Evolutionary conservation across 2,797 vertebrate species (phyloP), one percentile per base, ranked within the genome.

Genomic region (Melanotaenia trifasciata): DNA sequence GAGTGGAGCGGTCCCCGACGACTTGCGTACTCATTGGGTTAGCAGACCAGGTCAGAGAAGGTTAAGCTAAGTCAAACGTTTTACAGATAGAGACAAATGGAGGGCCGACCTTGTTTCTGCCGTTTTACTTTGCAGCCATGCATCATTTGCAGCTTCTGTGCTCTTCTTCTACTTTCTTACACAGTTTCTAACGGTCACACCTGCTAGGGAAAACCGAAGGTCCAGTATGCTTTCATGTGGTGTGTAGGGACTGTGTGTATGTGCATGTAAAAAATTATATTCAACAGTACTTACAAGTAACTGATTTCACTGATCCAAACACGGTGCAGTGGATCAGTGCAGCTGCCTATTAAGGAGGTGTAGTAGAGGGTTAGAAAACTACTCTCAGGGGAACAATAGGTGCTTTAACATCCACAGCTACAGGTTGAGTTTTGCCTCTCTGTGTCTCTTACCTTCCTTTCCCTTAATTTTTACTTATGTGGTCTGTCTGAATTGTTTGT

Each of bases 71-170:
- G 72, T 78, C 76, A 83, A 90, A 76, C 26, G 16, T 85, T 73
- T 60, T 78, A 64, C 67, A 75, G 86, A 88, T 80, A 72, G 78
- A 89, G 86, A 84, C 73, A 84, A 88, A 89, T 79, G 62, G 73
- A 82, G 28, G 12, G 3, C 40, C 81, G 83, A 86, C 79, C 83
- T 74, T 75, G 79, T 72, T 74, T 43, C 77, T 40, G 61, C 45
- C 36, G 77, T 79, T 59, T 30, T 58, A 74, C 40, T 65, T 14
- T 26, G 66, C 59, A 67, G 67, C 78, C 58, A 54, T 77, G 70
- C 45, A 75, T 87, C 78, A 71, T 80, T 75, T 64, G 59, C 56
- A 69, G 61, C 43, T 64, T 59, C 54, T 16, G n/a, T 3, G 4
- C 58, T 58, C 47, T 64, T 43, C 43, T 53, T 68, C 22, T 54